Evolutionary conservation across 2,888 invertebrate species (phyloP).

Genomic region (Tuberolachnus salignus): DNA sequence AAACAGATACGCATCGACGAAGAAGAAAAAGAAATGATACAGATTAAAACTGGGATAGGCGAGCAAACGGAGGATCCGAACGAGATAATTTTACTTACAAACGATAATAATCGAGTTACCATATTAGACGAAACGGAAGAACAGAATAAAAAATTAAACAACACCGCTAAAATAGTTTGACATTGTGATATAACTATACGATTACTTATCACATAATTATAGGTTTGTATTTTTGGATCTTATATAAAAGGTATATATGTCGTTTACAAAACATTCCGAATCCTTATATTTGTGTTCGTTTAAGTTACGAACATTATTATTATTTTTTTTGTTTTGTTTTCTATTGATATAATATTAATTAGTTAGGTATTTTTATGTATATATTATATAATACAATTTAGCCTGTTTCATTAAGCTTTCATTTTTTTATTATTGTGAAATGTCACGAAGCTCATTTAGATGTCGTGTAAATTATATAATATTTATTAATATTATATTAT

Average conservation of each 20-base stretch:
- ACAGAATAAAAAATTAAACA: not conserved
- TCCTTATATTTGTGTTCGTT: conserved; percentile 15
- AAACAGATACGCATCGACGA: conserved; percentile 24
- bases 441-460: conserved; percentile 12
- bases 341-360: conserved; percentile 6
- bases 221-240: conserved; percentile 46
- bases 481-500: not conserved
- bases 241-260: conserved; percentile 3
- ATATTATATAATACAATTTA: conserved; percentile 33
- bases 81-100: conserved; percentile 7
- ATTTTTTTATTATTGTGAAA: conserved; percentile 8
- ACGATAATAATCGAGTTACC: conserved; percentile 28
- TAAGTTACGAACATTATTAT: conserved; percentile 1
- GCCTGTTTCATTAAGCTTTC: conserved; percentile 5
- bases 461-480: not conserved
- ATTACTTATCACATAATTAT: not conserved
- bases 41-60: not conserved
- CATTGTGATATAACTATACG: not conserved
- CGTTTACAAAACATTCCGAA: not conserved
- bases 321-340: conserved; percentile 12
- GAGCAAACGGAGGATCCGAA: not conserved
- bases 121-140: not conserved
- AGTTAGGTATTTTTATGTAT: conserved; percentile 22
- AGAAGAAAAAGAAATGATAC: conserved; percentile 48
- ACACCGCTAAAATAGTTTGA: conserved; percentile 37